Base-by-base conservation (phyloP, 2,797 vertebrate species). In the Austrolebias charrua region DNA sequence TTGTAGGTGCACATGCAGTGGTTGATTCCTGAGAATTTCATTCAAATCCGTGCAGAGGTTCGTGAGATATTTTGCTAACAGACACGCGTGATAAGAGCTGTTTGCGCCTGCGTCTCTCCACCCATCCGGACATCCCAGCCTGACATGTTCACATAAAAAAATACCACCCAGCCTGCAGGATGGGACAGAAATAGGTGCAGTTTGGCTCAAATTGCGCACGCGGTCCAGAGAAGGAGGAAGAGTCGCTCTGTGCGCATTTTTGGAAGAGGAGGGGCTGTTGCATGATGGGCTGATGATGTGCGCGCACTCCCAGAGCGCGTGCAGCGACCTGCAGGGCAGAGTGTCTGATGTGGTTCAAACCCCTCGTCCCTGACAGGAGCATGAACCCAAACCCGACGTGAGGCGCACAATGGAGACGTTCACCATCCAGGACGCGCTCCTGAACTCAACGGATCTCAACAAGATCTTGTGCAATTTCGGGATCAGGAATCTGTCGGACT, bases 401-500 rank as follows among this genome's bases (percentile, higher is more conserved):
- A 60, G 47, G 29, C 6, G 43, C 60, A 28, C 61, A 12, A 93
- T 94, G 93, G 93, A 93, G 84, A 84, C 91, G 4, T 88, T 88
- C 51, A 93, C 92, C 0, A 65, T 90, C n/a, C 82, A 90, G 2
- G 88, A 92, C 20, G 60, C 92, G 84, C 83, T 93, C 43, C 63
- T 89, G 0, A 94, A 94, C 56, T 90, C 90, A 1, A 93, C 92
- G 0, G 92, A 93, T 66, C 68, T 94, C n/a, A 92, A 87, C 71
- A 86, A 68, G 80, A 77, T 94, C 61, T 76, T 94, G 24, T 93
- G 93, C 62, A 88, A 70, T 75, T 81, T 93, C 5, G 91, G 91
- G 8, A 86, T 93, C 64, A 88, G 66, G 57, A 93, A 94, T 55
- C 19, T 87, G 4, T 92, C 92, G 0, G 90, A 92, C 20, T 93